A percentile compares a stretch with the other conserved stretches of the same genome.
Evolutionary conservation across 2,113 vertebrate genomes (phyloP).

Genomic region (Steatornis caripensis): DNA sequence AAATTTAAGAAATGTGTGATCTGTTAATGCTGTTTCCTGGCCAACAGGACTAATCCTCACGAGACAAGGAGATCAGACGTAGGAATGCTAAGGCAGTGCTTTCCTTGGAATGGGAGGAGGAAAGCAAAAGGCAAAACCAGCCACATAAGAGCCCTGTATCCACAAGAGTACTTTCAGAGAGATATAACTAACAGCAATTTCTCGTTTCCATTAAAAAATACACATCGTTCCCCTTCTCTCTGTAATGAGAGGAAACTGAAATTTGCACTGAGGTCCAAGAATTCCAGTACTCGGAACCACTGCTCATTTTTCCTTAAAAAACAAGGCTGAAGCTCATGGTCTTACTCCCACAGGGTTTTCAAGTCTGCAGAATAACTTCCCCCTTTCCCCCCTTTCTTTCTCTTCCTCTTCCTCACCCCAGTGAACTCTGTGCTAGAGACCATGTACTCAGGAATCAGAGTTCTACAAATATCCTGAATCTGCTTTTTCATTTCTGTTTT

Average conservation of each 20-base stretch:
- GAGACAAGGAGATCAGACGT: background rate
- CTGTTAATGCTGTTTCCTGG: background rate
- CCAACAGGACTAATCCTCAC: background rate
- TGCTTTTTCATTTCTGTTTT: slow-evolving; percentile 8
- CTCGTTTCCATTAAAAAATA: background rate
- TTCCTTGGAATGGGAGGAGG: background rate
- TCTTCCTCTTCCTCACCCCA: background rate
- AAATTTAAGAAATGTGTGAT: background rate
- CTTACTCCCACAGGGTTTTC: background rate
- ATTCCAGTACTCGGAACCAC: background rate
- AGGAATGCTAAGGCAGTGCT: background rate
- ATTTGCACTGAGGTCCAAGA: background rate
- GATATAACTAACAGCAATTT: background rate
- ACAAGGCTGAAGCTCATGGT: background rate
- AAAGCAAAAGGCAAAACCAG: background rate
- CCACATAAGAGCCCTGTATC: background rate
- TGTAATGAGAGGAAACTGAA: background rate
- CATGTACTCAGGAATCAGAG: too few relatives aligned
- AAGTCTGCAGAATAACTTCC: background rate
- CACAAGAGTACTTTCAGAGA: background rate
- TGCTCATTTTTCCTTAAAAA: background rate
- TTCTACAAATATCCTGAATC: background rate
- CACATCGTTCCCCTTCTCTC: background rate
- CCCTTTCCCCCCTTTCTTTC: background rate
- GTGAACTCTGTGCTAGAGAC: too few relatives aligned